Evolutionary conservation across 2,888 invertebrate species (phyloP).

Genomic region (Sipha maydis): DNA sequence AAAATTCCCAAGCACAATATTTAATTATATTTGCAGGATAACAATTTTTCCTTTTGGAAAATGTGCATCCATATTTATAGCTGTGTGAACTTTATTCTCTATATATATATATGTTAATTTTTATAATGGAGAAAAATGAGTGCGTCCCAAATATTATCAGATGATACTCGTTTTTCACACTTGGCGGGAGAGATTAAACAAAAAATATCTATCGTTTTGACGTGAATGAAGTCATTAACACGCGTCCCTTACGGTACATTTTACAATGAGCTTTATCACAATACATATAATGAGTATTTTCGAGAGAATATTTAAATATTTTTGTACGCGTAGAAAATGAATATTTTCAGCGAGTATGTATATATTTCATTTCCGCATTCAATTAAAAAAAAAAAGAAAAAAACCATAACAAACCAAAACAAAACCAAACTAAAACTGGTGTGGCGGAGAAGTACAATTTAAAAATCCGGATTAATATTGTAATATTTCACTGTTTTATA

Average conservation of each 20-base stretch:
- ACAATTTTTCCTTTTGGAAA: too few relatives aligned
- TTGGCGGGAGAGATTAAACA: background rate
- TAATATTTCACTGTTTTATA: constrained; percentile 48
- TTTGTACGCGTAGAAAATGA: background rate
- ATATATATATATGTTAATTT: too few relatives aligned
- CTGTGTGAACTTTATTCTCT: too few relatives aligned
- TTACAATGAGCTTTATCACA: background rate
- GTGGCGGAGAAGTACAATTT: constrained; percentile 24
- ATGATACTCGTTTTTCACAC: background rate
- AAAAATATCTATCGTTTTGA: constrained; percentile 20
- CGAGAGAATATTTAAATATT: constrained; percentile 2
- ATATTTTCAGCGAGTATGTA: background rate
- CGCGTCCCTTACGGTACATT: background rate
- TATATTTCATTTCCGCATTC: constrained; percentile 33
- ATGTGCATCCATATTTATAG: too few relatives aligned
- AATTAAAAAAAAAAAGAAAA: constrained; percentile 13
- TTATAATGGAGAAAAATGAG: too few relatives aligned
- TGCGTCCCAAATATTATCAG: too few relatives aligned
- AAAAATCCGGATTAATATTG: constrained; percentile 54
- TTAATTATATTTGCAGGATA: too few relatives aligned
- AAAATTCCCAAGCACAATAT: too few relatives aligned
- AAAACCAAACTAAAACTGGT: background rate
- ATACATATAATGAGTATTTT: background rate
- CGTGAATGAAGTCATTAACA: constrained; percentile 27
- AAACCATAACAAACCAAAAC: background rate